These are phyloP conservation scores for Drosophila cardini DNA, from an alignment of 1,140 invertebrate genomes.

Conservation along the genomic window DNA sequence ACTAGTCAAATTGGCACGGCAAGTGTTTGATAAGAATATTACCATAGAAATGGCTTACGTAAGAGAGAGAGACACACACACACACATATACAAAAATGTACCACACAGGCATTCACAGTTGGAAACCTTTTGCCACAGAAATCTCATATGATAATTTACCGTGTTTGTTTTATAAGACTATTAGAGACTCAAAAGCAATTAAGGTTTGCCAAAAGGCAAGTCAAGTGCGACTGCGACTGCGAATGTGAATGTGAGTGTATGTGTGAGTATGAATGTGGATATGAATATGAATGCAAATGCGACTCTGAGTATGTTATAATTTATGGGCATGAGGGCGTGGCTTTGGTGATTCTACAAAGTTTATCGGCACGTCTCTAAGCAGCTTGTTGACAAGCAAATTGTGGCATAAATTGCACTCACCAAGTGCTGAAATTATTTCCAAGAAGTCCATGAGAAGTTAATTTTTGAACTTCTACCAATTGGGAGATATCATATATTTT, in stretches of 20 bases:
- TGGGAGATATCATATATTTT: too few relatives aligned
- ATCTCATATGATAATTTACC: conserved; percentile 54
- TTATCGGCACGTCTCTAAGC: conserved; percentile 53
- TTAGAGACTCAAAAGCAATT: conserved; percentile 59
- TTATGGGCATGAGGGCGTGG: conserved; percentile 36
- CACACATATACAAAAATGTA: too few relatives aligned
- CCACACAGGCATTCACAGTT: not conserved
- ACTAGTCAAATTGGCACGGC: conserved; percentile 32
- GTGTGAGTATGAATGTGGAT: too few relatives aligned
- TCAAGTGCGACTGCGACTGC: not conserved
- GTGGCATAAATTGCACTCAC: conserved; percentile 33
- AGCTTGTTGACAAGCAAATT: conserved; percentile 61
- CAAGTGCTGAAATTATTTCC: conserved; percentile 17
- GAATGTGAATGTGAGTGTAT: conserved; percentile 3
- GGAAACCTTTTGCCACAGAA: conserved; percentile 22
- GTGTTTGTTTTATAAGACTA: conserved; percentile 61
- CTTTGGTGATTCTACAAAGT: conserved; percentile 1
- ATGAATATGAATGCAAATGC: not conserved
- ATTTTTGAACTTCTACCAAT: conserved; percentile 21
- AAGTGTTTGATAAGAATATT: conserved; percentile 48
- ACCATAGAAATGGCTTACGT: conserved; percentile 29
- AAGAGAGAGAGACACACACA: not conserved
- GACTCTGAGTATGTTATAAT: conserved; percentile 43
- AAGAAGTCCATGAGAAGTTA: conserved; percentile 35
- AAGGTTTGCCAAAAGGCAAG: conserved; percentile 50